These are phyloP conservation scores for Todiramphus chloris DNA, from an alignment of 2,113 vertebrate species.

Conservation along the genomic window DNA sequence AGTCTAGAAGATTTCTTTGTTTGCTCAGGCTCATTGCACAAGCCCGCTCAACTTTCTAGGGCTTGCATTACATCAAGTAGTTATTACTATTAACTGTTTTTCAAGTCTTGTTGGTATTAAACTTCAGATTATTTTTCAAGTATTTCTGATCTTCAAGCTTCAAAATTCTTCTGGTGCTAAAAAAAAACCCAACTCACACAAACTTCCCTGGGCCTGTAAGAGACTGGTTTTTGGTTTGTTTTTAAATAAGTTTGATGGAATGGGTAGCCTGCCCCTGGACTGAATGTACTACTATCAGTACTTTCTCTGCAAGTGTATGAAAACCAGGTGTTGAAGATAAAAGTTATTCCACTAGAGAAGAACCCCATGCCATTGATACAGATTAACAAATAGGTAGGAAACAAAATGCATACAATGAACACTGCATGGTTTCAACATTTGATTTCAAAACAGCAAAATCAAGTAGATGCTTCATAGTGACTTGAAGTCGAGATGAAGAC, in stretches of 20 bases:
- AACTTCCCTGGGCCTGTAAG: not conserved
- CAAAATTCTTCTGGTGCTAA: not conserved
- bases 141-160: not conserved
- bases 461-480: not conserved
- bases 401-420: not conserved
- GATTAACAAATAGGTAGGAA: not conserved
- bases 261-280: not conserved
- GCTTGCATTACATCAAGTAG: not conserved
- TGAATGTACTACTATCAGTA: not conserved
- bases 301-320: not conserved
- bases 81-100: not conserved
- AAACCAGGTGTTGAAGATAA: not conserved
- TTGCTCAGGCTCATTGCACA: not conserved
- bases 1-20: not conserved
- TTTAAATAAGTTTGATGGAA: not conserved
- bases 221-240: too few species aligned
- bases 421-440: not conserved
- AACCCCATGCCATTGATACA: not conserved
- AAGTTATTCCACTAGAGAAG: not conserved
- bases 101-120: not conserved
- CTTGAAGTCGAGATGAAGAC: not conserved
- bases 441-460: not conserved
- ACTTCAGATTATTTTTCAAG: not conserved
- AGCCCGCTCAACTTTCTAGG: not conserved
- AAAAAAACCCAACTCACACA: not conserved